Conservation (phyloP, 2,888 invertebrate genomes). For the Erannis defoliaria region DNA sequence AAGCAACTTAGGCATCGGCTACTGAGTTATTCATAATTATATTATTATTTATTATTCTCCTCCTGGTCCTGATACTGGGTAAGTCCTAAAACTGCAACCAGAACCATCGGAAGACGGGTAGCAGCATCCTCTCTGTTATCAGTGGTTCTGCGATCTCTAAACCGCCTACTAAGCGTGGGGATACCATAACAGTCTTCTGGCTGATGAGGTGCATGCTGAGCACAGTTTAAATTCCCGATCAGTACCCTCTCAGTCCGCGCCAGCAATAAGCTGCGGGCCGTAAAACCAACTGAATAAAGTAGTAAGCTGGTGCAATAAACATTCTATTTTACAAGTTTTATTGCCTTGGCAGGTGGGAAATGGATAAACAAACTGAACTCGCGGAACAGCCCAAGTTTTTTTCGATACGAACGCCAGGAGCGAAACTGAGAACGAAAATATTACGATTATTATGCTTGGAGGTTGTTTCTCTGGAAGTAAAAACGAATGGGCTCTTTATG, state of each 20-base stretch:
- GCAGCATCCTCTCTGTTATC: too few relatives aligned
- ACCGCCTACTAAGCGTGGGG: too few relatives aligned
- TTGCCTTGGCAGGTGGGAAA: conserved; percentile 52
- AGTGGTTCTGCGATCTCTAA: too few relatives aligned
- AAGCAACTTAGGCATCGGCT: too few relatives aligned
- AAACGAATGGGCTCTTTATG: conserved; percentile 11
- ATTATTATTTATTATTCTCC: too few relatives aligned
- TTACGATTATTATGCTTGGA: conserved; percentile 4
- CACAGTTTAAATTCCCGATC: conserved; percentile 50
- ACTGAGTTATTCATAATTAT: too few relatives aligned
- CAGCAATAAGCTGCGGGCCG: conserved; percentile 53
- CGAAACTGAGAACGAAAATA: conserved; percentile 19
- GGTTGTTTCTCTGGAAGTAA: conserved; percentile 2
- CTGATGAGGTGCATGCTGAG: too few relatives aligned
- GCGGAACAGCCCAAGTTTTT: conserved; percentile 42
- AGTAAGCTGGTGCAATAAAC: conserved; percentile 60
- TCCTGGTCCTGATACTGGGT: too few relatives aligned
- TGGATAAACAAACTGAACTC: conserved; percentile 51
- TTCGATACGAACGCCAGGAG: conserved; percentile 23
- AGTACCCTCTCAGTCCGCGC: conserved; percentile 43
- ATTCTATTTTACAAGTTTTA: conserved; percentile 65
- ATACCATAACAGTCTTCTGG: too few relatives aligned
- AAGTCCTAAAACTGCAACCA: too few relatives aligned
- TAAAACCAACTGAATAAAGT: conserved; percentile 58
- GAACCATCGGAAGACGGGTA: too few relatives aligned